Base-by-base conservation (phyloP, 2,797 vertebrate genomes). In the Cichlasoma orientale region DNA sequence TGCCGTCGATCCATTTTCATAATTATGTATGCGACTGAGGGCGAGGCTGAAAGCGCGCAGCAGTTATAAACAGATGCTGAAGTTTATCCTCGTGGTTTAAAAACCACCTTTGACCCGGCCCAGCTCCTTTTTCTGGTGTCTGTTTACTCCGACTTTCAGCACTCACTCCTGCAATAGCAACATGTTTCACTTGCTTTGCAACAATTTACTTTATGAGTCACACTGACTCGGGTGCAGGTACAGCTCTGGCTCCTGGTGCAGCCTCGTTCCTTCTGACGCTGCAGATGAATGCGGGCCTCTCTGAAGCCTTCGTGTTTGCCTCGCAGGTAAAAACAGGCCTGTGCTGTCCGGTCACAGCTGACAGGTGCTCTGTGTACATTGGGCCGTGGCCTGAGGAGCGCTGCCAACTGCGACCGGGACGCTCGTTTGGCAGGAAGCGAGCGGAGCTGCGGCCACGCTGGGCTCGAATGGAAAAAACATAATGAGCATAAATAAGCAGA, bases 321-420 rank as follows among this genome's bases (percentile, higher is more conserved):
- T 29, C 52, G 13, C 77, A 74, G 84, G 69, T 84, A 61, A 57
- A 79, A 76, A 86, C 86, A 86, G 77, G 80, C 84, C 31, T 5
- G 78, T 61, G 16, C 83, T 84, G 88, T 85, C 41, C 47, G 1
- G 3, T 74, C 80, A 10, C 66, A 61, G 71, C 73, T 56, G 89
- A 92, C 90, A 93, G 91, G 91, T 93, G 91, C 87, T 55, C 63
- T 27, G 82, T 84, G 89, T 70, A 71, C 61, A 1, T 82, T 88
- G 90, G 89, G 81, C 74, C 2, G 5, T 7, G 5, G 82, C 78
- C 79, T 5, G 59, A 75, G 78, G 56, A 18, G 31, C 1, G 7
- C 79, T 89, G 91, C 90, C 91, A 93, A 91, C 54, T 81, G 77
- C 82, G 89, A 80, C 85, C 72, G 71, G 86, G 80, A 68, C 88